Evolutionary conservation across 2,888 invertebrate species (phyloP).

Genomic region (Sympetrum striolatum): DNA sequence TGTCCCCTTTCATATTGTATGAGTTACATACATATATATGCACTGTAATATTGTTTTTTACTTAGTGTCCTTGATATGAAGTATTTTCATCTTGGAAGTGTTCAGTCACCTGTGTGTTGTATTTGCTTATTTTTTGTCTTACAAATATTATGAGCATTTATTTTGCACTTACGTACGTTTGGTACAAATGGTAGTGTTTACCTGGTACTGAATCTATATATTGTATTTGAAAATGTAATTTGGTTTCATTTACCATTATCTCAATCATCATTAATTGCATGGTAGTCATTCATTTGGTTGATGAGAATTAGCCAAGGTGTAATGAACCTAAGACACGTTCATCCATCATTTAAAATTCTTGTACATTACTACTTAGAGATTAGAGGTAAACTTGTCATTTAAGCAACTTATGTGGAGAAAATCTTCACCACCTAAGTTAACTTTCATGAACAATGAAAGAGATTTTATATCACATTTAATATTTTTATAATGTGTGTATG

Average conservation of each 20-base stretch:
- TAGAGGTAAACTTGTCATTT: conserved; percentile 8
- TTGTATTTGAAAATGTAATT: conserved; percentile 8
- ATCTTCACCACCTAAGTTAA: background rate
- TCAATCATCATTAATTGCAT: background rate
- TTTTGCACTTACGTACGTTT: background rate
- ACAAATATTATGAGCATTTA: background rate
- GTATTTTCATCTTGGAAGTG: background rate
- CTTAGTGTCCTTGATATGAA: background rate
- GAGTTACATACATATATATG: background rate
- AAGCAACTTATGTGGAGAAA: background rate
- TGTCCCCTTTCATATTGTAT: background rate
- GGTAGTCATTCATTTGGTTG: background rate
- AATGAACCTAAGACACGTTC: background rate
- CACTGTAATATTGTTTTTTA: conserved; percentile 17
- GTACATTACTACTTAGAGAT: background rate
- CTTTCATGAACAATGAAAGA: conserved; percentile 1
- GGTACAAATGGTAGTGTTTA: background rate
- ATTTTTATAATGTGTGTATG: conserved; percentile 19
- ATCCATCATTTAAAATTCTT: background rate
- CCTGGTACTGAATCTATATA: conserved; percentile 2
- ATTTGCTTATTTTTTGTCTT: background rate
- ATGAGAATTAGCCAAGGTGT: background rate
- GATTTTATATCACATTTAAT: background rate
- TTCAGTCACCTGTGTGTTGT: conserved; percentile 5
- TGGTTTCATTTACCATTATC: background rate